phyloP scores from a whole-genome alignment of 1,140 invertebrate species.

The Sarcophaga bullata region DNA sequence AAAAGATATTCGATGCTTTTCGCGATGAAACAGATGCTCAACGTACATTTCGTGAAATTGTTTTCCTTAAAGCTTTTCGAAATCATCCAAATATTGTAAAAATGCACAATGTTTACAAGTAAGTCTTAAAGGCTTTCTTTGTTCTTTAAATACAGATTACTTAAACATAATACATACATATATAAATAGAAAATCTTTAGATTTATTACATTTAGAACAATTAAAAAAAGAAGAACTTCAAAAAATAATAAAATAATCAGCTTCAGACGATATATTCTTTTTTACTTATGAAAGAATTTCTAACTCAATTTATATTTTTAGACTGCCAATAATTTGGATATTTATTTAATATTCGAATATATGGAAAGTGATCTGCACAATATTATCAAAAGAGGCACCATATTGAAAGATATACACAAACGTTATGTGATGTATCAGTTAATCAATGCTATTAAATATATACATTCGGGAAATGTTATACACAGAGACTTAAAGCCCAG shows the following conservation, averaged over 20 bases:
- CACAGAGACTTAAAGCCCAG: constrained; percentile 91
- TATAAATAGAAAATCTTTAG: no score
- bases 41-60: constrained; percentile 93
- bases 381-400: constrained; percentile 90
- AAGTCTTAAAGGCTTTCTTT: constrained; percentile 48
- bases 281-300: not conserved
- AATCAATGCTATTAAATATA: constrained; percentile 92
- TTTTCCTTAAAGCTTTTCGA: constrained; percentile 91
- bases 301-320: constrained; percentile 62
- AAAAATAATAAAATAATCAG: no score
- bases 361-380: constrained; percentile 99
- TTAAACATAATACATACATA: no score
- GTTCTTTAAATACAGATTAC: no score
- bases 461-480: constrained; percentile 97
- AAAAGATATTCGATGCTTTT: constrained; percentile 99
- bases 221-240: not conserved
- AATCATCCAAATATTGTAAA: constrained; percentile 95
- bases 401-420: constrained; percentile 94
- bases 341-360: constrained; percentile 97
- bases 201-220: no score
- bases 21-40: constrained; percentile 91
- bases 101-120: constrained; percentile 88
- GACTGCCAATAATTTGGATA: constrained; percentile 94
- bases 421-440: constrained; percentile 97
- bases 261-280: no score